Percentiles rank a stretch among this genome's conserved stretches.
These are phyloP conservation scores for Ormyrus labotus DNA, from an alignment of 2,888 invertebrate species.

Conservation along the genomic window DNA sequence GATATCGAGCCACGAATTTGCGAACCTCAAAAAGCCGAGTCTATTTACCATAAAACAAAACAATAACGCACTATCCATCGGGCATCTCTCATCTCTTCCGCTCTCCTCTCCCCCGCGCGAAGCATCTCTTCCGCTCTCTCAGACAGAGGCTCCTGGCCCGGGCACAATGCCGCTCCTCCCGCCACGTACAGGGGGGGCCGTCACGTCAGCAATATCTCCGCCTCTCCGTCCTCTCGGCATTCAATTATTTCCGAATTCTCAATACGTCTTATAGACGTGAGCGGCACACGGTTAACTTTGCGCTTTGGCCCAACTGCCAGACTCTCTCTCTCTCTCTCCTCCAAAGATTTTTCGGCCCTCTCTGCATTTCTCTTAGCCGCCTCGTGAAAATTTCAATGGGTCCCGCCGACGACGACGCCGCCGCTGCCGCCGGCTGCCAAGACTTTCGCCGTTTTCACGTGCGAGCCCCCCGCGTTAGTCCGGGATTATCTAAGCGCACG, in stretches of 20 bases:
- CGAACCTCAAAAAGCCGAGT: too few species aligned
- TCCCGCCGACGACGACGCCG: background rate
- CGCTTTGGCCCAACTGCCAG: background rate
- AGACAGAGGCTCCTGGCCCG: too few species aligned
- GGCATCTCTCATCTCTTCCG: too few species aligned
- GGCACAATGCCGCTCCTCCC: too few species aligned
- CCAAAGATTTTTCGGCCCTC: too few species aligned
- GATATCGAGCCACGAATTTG: too few species aligned
- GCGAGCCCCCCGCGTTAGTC: background rate
- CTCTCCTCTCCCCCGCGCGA: too few species aligned
- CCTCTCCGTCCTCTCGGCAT: background rate
- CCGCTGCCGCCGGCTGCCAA: background rate
- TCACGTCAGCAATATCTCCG: slow-evolving; percentile 36
- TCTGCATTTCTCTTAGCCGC: background rate
- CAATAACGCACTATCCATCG: too few species aligned
- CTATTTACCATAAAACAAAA: too few species aligned
- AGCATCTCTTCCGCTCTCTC: too few species aligned
- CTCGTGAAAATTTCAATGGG: slow-evolving; percentile 30
- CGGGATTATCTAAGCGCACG: slow-evolving; percentile 11
- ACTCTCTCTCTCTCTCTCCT: background rate
- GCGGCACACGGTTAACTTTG: background rate
- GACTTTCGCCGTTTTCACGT: background rate
- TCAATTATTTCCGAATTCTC: slow-evolving; percentile 43
- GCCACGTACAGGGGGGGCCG: too few species aligned
- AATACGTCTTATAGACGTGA: slow-evolving; percentile 22